phyloP scores from a whole-genome alignment of 2,797 vertebrate species.

The Nyctibius grandis region DNA sequence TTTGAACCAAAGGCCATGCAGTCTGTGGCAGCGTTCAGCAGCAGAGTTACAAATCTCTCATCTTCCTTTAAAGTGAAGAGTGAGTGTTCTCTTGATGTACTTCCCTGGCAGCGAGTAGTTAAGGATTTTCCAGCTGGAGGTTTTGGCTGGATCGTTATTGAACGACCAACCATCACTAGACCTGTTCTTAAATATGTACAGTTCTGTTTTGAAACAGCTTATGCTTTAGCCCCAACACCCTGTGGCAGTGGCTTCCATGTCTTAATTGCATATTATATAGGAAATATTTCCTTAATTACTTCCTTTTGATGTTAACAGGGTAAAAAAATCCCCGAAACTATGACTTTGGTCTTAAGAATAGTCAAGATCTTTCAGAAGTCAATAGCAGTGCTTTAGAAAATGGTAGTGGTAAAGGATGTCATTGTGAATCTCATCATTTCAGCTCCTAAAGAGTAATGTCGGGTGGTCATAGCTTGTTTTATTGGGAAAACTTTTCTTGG shows the following conservation, averaged over 20 bases:
- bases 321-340: not conserved
- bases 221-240: not conserved
- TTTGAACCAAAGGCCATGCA: not conserved
- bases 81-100: not conserved
- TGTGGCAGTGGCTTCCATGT: not conserved
- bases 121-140: not conserved
- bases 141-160: not conserved
- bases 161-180: not conserved
- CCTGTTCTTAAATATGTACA: not conserved
- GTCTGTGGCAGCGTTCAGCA: not conserved
- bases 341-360: not conserved
- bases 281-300: not conserved
- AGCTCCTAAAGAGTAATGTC: not conserved
- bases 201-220: not conserved
- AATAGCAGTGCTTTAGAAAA: not conserved
- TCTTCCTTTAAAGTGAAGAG: not conserved
- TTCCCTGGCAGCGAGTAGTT: not conserved
- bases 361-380: not conserved
- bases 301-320: not conserved
- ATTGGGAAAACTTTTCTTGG: not conserved
- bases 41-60: not conserved
- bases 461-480: not conserved
- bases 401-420: accelerated
- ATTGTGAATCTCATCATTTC: not conserved
- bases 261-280: not conserved